These are phyloP conservation scores for Alouatta palliata DNA, from an alignment of 2,113 vertebrate genomes.

Conservation along the genomic window DNA sequence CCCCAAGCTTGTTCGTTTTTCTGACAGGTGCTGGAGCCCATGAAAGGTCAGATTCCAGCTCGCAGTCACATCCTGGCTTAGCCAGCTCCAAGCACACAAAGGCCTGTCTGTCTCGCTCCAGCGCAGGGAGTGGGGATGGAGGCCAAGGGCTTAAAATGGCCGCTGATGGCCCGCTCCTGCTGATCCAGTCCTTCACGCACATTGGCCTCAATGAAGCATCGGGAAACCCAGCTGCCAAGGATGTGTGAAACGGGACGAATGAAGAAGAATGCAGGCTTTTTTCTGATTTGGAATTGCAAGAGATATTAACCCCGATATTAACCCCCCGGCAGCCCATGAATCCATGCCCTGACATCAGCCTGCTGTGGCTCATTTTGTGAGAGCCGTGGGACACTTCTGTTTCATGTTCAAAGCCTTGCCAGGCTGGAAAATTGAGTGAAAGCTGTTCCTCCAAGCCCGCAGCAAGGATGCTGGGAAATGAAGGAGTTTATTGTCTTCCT, in stretches of 20 bases:
- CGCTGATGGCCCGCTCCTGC: constrained; percentile 60
- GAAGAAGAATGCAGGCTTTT: constrained; percentile 70
- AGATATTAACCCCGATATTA: constrained; percentile 64
- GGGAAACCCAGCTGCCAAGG: constrained; percentile 74
- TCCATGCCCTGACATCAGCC: constrained; percentile 49
- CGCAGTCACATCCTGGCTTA: constrained; percentile 79
- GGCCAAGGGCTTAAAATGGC: constrained; percentile 75
- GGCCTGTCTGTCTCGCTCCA: constrained; percentile 70
- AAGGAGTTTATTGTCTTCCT: constrained; percentile 27
- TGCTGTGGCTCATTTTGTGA: constrained; percentile 69
- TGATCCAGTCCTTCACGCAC: constrained; percentile 74
- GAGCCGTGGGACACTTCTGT: constrained; percentile 57
- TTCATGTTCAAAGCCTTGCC: constrained; percentile 60
- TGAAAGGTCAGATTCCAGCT: constrained; percentile 80
- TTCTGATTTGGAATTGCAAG: constrained; percentile 61
- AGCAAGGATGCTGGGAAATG: neutral
- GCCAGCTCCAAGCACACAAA: constrained; percentile 75
- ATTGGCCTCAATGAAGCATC: constrained; percentile 77
- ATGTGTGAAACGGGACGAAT: constrained; percentile 42
- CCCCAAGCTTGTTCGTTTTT: constrained; percentile 75
- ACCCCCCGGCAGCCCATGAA: constrained; percentile 64
- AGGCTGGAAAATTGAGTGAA: constrained; percentile 50
- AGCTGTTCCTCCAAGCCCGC: constrained; percentile 20
- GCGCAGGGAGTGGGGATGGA: constrained; percentile 29
- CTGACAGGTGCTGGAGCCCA: constrained; percentile 81